Base-by-base conservation (phyloP, 2,888 invertebrate species). In the Aphidoletes aphidimyza region DNA sequence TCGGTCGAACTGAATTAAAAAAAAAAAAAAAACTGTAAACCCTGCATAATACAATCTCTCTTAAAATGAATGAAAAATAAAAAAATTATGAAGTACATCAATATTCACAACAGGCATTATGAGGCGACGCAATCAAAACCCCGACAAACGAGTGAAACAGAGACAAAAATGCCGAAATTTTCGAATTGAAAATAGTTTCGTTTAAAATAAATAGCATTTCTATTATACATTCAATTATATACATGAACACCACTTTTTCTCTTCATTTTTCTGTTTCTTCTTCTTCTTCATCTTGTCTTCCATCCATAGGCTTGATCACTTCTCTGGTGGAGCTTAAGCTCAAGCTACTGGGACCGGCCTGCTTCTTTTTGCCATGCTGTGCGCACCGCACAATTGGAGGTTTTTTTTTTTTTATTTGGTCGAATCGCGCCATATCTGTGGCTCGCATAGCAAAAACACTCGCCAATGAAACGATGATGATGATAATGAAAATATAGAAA, bases 121-220 rank as follows among this genome's bases (percentile, higher is more conserved):
- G n/a, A n/a, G n/a, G n/a, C n/a, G n/a, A n/a, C n/a, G n/a, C n/a
- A n/a, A n/a, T n/a, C n/a, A n/a, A n/a, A n/a, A n/a, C n/a, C n/a
- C n/a, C n/a, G n/a, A n/a, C n/a, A n/a, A n/a, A n/a, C n/a, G 17
- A 69, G 0, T 0, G 69, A 19, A 19, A 6, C 9, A 81, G n/a
- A 81, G 37, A 81, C 37, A 81, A 81, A 81, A 81, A 37, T 81
- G 69, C 81, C 37, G 37, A 81, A 81, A 81, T 81, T 81, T 81
- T n/a, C n/a, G 81, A 81, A 81, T 81, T 81, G 81, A 81, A 81
- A 81, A 81, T 81, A 19, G 37, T 81, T 81, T 81, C 37, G 81
- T 81, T 81, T 81, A 81, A 37, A 37, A 81, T 37, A 81, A 81
- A 81, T 81, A 81, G 81, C 37, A 81, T 81, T 81, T 81, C 81